These are phyloP conservation scores for Pocillopora meandrina DNA, from an alignment of 92 coral and sea anemone genomes.

Conservation along the genomic window DNA sequence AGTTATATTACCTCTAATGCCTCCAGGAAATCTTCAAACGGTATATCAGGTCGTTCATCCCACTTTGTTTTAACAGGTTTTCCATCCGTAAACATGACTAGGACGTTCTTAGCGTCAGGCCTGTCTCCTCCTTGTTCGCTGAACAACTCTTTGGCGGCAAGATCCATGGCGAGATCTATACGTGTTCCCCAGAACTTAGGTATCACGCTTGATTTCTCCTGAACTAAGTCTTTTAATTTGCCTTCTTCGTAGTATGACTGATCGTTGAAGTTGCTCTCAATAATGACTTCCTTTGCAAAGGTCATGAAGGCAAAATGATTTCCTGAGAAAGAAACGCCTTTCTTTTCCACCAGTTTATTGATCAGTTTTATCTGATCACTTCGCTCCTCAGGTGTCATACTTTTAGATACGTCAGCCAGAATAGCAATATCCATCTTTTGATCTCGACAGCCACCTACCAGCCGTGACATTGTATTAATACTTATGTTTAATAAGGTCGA, in stretches of 20 bases:
- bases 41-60: neutral
- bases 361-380: neutral
- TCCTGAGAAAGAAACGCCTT: neutral
- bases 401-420: slow-evolving; percentile 15
- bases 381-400: neutral
- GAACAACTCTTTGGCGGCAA: slow-evolving; percentile 1
- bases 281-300: neutral
- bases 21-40: neutral
- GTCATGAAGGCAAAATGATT: slow-evolving; percentile 10
- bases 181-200: slow-evolving; percentile 17
- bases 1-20: slow-evolving; percentile 3
- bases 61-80: neutral
- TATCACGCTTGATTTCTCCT: neutral
- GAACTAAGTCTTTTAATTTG: neutral
- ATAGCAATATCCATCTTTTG: slow-evolving; percentile 5
- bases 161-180: neutral
- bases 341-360: neutral
- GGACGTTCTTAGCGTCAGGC: slow-evolving; percentile 2
- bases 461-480: too few relatives aligned
- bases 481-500: neutral
- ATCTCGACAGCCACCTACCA: neutral
- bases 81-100: slow-evolving; percentile 14
- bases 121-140: slow-evolving; percentile 7
- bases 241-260: neutral
- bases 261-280: neutral